These are phyloP conservation scores for Semnopithecus entellus DNA, from an alignment of 2,113 vertebrate species.

Conservation along the genomic window DNA sequence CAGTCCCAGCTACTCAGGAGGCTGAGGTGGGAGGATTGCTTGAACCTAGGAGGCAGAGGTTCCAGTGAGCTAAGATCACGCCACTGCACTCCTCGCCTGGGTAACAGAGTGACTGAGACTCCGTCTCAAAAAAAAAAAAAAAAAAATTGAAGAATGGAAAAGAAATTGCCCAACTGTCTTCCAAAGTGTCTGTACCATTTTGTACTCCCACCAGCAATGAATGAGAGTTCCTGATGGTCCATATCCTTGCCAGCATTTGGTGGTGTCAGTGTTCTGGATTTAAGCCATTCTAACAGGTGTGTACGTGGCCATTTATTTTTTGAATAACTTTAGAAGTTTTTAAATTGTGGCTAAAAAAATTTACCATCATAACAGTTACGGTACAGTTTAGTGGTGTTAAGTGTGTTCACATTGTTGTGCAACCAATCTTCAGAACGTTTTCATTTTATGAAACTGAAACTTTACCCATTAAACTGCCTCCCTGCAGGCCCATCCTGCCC, in stretches of 20 bases:
- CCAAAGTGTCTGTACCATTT: rapidly evolving
- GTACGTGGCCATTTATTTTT: no score
- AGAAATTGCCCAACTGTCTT: not conserved
- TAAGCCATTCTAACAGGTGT: not conserved
- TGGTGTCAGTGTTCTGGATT: not conserved
- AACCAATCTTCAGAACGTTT: rapidly evolving
- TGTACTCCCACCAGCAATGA: not conserved
- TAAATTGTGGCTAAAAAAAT: not conserved
- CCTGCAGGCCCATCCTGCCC: not conserved
- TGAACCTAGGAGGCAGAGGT: no score
- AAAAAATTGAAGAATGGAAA: no score
- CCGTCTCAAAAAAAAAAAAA: no score
- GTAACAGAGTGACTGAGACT: no score
- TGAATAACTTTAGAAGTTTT: not conserved
- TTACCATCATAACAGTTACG: not conserved
- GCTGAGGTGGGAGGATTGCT: no score
- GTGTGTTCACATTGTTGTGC: rapidly evolving
- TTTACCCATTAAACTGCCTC: not conserved
- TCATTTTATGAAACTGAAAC: not conserved
- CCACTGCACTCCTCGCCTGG: no score
- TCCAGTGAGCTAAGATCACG: no score
- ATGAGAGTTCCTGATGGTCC: not conserved
- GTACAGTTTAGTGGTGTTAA: not conserved
- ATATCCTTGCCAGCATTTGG: not conserved
- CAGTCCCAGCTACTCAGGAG: no score